Evolutionary conservation across 1,140 invertebrate species (phyloP), one percentile per base, ranked within the genome.

Genomic region (Phthorimaea operculella): DNA sequence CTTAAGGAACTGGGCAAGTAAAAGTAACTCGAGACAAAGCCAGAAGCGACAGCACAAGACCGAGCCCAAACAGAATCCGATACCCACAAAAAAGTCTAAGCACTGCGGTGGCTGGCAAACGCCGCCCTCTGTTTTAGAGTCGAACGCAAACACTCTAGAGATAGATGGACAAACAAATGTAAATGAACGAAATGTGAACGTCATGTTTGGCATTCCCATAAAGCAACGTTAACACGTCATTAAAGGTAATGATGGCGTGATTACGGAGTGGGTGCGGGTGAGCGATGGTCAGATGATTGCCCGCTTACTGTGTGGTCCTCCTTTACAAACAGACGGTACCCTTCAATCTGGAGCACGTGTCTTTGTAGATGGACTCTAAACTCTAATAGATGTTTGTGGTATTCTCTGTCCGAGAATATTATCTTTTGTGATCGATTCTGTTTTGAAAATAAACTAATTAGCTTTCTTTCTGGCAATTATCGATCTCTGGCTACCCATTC

Each of bases 191-290:
- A 85, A 85, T 85, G 74, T 80, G 79, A 82, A 79, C 82, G 79
- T 85, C 79, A 80, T 83, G 81, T 85, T 83, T 85, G 79, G 79
- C 78, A 82, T 83, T 83, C 82, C 79, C 82, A 83, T 85, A 85
- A 82, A 80, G 77, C 70, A 76, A 75, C 76, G 79, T 85, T 85
- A 85, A 83, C 82, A 83, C 82, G 79, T 85, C 79, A 85, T 83
- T 85, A 85, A 70, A 79, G 76, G 82, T 82, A 85, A 83, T 85
- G 82, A 85, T 81, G 82, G 72, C 74, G 68, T 82, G 76, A 85
- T 85, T 85, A 81, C 72, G 71, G 70, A 69, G 73, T 63, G 71
- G 63, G 73, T 71, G 72, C 72, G 68, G 72, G 66, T 68, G 70
- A 71, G 72, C 69, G 66, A 72, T 76, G 69, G 63, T 71, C 70